Conservation (phyloP, 2,888 invertebrate species). For the Clepsis dumicolana region DNA sequence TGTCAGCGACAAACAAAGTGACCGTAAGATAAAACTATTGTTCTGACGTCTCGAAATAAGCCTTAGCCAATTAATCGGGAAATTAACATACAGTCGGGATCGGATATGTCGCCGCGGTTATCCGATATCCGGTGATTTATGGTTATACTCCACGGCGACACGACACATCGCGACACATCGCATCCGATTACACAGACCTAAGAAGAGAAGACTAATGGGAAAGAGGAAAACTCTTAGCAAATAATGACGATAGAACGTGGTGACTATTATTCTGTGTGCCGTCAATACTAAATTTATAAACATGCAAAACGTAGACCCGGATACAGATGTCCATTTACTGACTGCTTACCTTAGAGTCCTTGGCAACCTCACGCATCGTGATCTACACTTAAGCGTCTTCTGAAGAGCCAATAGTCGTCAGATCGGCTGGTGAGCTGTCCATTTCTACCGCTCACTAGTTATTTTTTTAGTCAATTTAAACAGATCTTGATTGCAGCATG, state of each 20-base stretch:
- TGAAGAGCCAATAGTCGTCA: no score
- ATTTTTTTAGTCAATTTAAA: no score
- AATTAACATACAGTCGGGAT: slow-evolving; percentile 36
- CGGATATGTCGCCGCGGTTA: slow-evolving; percentile 23
- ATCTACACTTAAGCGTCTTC: no score
- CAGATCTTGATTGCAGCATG: no score
- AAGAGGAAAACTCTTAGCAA: neutral
- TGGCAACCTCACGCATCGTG: no score
- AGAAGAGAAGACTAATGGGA: neutral
- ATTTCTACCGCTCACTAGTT: no score
- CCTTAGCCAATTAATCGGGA: slow-evolving; percentile 32
- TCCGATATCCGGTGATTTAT: slow-evolving; percentile 39
- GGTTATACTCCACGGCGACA: neutral
- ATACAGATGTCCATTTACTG: no score
- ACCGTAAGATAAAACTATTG: slow-evolving; percentile 32
- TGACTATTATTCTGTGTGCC: no score
- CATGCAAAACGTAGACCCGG: no score
- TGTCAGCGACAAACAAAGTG: neutral
- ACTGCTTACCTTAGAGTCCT: no score
- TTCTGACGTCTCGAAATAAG: slow-evolving; percentile 24
- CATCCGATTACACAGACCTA: slow-evolving; percentile 5
- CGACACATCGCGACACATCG: slow-evolving; percentile 28
- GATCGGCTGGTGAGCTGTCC: no score
- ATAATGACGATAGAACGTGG: neutral
- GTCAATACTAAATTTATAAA: no score